Evolutionary conservation across 2,113 vertebrate species (phyloP).

Genomic region (Lycocorax pyrrhopterus): DNA sequence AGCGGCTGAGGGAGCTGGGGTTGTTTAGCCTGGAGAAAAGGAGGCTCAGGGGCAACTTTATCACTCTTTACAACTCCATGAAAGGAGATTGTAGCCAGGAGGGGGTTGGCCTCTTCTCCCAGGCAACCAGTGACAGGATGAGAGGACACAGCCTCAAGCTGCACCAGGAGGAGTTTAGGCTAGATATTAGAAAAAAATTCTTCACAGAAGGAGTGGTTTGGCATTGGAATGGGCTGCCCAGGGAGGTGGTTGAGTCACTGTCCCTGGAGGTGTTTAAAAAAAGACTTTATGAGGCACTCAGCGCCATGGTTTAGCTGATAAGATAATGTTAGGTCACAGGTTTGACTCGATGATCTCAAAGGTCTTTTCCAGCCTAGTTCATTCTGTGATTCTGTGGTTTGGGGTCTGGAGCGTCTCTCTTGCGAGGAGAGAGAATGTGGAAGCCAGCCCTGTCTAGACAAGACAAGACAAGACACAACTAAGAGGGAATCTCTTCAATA

Average conservation of each 20-base stretch:
- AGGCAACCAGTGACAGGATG: neutral
- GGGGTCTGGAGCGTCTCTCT: neutral
- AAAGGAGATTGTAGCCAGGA: neutral
- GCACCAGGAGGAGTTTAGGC: neutral
- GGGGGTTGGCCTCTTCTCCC: too few species aligned
- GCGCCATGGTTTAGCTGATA: neutral
- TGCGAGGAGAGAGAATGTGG: neutral
- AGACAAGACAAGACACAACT: neutral
- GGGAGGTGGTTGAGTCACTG: neutral
- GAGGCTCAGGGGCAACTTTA: neutral
- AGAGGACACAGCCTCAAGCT: neutral
- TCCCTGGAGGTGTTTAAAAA: neutral
- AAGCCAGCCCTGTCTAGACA: neutral
- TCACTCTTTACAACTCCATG: neutral
- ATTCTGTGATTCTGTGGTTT: neutral
- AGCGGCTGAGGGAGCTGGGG: neutral
- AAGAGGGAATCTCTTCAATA: neutral
- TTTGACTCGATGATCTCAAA: neutral
- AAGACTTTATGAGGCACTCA: neutral
- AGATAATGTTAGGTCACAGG: neutral
- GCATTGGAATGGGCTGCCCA: too few species aligned
- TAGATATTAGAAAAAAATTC: neutral
- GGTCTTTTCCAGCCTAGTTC: neutral
- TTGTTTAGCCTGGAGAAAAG: neutral
- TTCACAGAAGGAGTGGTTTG: neutral